A percentile compares a stretch with the other conserved stretches of the same genome.
Conservation (phyloP, 2,888 invertebrate genomes). For the Folsomia manolachei region DNA sequence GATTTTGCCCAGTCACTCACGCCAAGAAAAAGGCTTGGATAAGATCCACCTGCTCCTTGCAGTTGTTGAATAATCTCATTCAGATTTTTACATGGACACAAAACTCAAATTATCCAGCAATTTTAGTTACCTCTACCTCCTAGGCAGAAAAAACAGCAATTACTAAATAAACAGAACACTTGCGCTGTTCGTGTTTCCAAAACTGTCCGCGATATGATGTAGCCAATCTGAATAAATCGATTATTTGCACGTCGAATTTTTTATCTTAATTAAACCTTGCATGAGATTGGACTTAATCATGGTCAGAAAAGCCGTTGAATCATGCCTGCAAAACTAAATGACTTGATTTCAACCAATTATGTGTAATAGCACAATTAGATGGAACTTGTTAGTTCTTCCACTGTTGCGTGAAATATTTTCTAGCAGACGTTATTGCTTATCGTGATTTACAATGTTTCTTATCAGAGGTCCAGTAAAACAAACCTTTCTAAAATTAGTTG, state of each 20-base stretch:
- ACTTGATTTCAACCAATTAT: background rate
- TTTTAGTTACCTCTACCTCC: background rate
- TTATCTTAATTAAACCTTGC: background rate
- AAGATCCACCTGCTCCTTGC: background rate
- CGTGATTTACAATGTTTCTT: too few relatives aligned
- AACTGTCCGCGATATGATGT: background rate
- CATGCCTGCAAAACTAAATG: background rate
- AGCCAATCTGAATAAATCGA: background rate
- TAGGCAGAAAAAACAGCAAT: too few relatives aligned
- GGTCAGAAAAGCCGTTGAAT: background rate
- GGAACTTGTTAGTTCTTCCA: background rate
- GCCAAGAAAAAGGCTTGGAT: background rate
- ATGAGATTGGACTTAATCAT: too few relatives aligned
- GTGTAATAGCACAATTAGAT: background rate
- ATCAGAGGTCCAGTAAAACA: too few relatives aligned
- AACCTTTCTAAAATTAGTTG: too few relatives aligned
- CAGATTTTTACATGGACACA: background rate
- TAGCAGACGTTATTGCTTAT: too few relatives aligned
- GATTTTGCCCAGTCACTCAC: background rate
- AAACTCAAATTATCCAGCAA: background rate
- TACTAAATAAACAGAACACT: background rate
- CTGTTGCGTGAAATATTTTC: background rate
- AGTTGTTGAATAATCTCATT: background rate
- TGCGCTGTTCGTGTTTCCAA: background rate
- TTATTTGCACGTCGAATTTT: background rate